A percentile compares a stretch with the other conserved stretches of the same genome.
phyloP scores from a whole-genome alignment of 2,113 vertebrate genomes.

The Larimichthys polyactis region DNA sequence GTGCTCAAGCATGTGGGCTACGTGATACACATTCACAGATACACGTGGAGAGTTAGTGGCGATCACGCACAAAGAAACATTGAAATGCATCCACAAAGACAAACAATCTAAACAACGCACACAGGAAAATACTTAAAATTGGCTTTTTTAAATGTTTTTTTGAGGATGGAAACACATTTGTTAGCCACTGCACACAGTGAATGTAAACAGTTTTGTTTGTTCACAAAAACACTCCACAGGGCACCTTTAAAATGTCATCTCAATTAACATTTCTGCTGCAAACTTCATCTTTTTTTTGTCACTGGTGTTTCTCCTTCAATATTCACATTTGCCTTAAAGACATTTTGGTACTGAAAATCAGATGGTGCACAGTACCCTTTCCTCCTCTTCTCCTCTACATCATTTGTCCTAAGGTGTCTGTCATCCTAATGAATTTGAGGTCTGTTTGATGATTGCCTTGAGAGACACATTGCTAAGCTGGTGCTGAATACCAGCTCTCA shows the following conservation, averaged over 20 bases:
- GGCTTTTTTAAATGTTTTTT: not conserved
- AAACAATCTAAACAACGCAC: slow-evolving; percentile 4
- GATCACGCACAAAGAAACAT: not conserved
- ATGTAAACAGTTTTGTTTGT: slow-evolving; percentile 20
- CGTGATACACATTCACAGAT: not conserved
- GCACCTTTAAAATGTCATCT: slow-evolving; percentile 28
- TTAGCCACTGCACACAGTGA: not conserved
- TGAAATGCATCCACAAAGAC: not conserved
- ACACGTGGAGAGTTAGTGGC: not conserved
- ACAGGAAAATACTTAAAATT: not conserved
- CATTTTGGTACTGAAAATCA: slow-evolving; percentile 49
- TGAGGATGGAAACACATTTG: not conserved
- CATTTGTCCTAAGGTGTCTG: slow-evolving; percentile 37
- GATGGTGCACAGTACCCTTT: slow-evolving; percentile 37
- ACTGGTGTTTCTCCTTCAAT: slow-evolving; percentile 37
- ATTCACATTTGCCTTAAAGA: slow-evolving; percentile 79
- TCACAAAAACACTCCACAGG: slow-evolving; percentile 11
- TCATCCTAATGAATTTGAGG: slow-evolving; percentile 49
- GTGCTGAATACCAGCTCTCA: slow-evolving; percentile 31
- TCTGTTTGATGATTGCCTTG: slow-evolving; percentile 49
- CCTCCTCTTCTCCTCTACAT: slow-evolving; percentile 44
- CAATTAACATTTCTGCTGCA: slow-evolving; percentile 33
- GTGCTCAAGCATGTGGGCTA: not conserved
- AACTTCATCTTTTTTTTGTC: slow-evolving; percentile 9
- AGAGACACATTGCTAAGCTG: slow-evolving; percentile 45